Evolutionary conservation across 1,140 invertebrate genomes (phyloP), one percentile per base, ranked within the genome.

Genomic region (Oreohelix idahoensis): DNA sequence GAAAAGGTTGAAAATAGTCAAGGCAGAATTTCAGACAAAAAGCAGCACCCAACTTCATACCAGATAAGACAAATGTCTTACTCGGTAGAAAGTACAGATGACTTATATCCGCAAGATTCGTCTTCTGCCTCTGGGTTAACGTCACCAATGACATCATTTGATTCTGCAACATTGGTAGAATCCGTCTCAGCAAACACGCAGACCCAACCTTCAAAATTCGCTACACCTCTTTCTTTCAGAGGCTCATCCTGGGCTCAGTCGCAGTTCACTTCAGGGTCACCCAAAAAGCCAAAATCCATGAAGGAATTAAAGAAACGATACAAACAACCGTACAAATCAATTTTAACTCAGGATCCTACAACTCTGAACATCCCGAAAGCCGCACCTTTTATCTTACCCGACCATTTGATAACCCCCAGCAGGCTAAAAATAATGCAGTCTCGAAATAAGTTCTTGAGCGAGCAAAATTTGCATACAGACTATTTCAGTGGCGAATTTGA

Each of bases 381-480:
- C 32, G 83, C 79, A 0, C 80, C 80, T 17, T 86, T 86, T 73
- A 42, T 82, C 2, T 51, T 86, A 4, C 85, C 85, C 5, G 83
- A 83, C 75, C 36, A 79, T 51, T 58, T 85, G 35, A 26, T 86
- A 23, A 79, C 80, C 11, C 81, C 84, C 5, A 80, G 76, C 58
- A 79, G 88, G 66, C 58, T 88, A 26, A 90, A 89, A 85, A 89
- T 91, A 29, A 32, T 86, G 23, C 84, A 87, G 17, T 87, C 86
- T 32, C 81, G 89, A 66, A 84, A 89, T 32, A 82, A 71, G 45
- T 91, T 91, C 79, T 79, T 91, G 15, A 91, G 90, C 83, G 86
- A 87, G 69, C 86, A 89, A 70, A 89, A 89, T 80, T 63, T 91
- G 38, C 49, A 77, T 38, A 45, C 76, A 11, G 84, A 85, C 75